Base-by-base conservation (phyloP, 2,113 vertebrate species). In the Paratilapia polleni region DNA sequence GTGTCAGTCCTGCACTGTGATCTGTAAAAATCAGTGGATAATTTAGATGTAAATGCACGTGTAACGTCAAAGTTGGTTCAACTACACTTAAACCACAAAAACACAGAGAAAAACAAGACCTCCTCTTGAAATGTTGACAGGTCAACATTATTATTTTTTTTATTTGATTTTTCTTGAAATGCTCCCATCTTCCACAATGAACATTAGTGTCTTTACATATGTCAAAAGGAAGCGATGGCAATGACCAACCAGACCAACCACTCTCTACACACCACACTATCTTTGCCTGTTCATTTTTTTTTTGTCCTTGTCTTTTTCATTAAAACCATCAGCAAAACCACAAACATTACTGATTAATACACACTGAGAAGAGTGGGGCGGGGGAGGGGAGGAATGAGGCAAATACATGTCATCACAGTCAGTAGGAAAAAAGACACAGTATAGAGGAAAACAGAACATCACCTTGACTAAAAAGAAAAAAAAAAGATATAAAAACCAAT, bases 141-240 rank as follows among this genome's bases (percentile, higher is more conserved):
- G 82, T 88, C 94, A 95, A 95, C 94, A 95, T 92, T 93, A 66
- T 87, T 90, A 94, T 94, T 92, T 78, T 82, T 93, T 93, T 89
- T 41, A 68, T 93, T 93, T 86, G 34, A 68, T 89, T 92, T 91
- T 87, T 88, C 88, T 94, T 92, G 74, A 93, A 94, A 94, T 91
- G 91, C 90, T 93, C 89, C 92, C 93, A 91, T 91, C 86, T 87
- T 93, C 88, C 90, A 94, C 90, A 82, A 90, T 92, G 91, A 94
- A 95, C 91, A 92, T 95, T 95, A 94, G 94, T 94, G 95, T 96
- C 93, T 92, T 94, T 92, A 93, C 91, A 93, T 93, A 95, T 94
- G 92, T 94, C 88, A 93, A 92, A 94, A 92, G 78, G 86, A 93
- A 93, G 84, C 47, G 43, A 89, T 80, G 87, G 88, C 79, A 88